phyloP scores from a whole-genome alignment of 1,140 invertebrate species.

The Monomorium pharaonis region DNA sequence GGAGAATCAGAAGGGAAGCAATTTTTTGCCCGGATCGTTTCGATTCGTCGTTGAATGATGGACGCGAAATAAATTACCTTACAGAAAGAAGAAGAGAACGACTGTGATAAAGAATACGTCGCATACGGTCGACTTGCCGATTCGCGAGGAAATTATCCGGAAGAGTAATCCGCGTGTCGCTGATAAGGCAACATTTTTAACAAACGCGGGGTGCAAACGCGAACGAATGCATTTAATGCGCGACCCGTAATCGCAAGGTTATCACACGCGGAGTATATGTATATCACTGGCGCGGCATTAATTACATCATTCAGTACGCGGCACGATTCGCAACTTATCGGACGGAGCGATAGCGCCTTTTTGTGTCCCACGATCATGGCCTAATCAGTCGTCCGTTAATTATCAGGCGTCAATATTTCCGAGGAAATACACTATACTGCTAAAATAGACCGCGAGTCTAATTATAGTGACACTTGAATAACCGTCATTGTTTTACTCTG shows the following conservation, averaged over 20 bases:
- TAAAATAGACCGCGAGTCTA: conserved; percentile 26
- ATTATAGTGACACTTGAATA: neutral
- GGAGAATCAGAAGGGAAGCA: neutral
- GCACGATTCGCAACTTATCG: neutral
- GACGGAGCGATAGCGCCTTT: neutral
- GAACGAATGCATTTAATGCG: neutral
- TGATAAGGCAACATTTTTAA: conserved; percentile 10
- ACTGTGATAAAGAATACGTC: neutral
- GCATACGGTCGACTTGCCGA: neutral
- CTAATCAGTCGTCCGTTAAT: neutral
- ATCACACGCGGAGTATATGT: neutral
- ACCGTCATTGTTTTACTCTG: neutral
- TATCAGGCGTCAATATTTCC: neutral
- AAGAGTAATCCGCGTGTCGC: neutral
- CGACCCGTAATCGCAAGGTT: conserved; percentile 4
- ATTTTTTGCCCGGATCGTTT: neutral
- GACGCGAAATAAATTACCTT: neutral
- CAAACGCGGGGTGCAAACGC: neutral
- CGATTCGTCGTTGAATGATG: neutral
- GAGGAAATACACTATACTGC: neutral
- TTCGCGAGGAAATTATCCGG: neutral
- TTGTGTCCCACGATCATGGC: neutral
- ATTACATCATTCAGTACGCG: conserved; percentile 27
- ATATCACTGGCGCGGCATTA: neutral
- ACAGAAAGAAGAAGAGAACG: neutral